Base-by-base conservation (phyloP, 2,113 vertebrate genomes). In the Phrynosoma platyrhinos region DNA sequence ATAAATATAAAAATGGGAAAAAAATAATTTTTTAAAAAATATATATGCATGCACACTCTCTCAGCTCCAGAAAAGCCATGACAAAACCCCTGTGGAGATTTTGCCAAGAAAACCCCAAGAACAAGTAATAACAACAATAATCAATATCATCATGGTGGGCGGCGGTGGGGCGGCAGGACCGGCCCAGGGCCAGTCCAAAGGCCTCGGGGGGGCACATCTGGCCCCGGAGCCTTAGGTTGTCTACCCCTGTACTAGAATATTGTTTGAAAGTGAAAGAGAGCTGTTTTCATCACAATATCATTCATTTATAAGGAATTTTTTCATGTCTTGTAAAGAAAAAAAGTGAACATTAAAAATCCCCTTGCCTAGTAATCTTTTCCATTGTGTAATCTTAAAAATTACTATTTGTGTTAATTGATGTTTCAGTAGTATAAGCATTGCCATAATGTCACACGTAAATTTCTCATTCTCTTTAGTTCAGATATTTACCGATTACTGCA, bases 401-500 rank as follows among this genome's bases (percentile, higher is more conserved):
- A 86, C 7, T 66, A 40, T 9, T 53, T 5, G 20, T 53, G 7
- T 71, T 66, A 53, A 18, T 71, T 27, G n/a, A 55, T 53, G 47
- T 32, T 69, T 71, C 30, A 79, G 25, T 53, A 30, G 42, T 78
- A 30, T 52, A 14, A 78, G 2, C 25, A 78, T 30, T 25, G 25
- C 42, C 32, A 62, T 80, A n/a, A 58, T 55, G 68, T 79, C 30
- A 64, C 47, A 36, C 25, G 27, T 55, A 81, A 42, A 55, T 83
- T 78, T 82, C 42, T 36, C 69, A 2, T 93, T 92, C 87, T 79
- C 88, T 96, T 68, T 94, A 99, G 98, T 95, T 79, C 95, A 95
- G 21, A 95, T 98, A 91, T 98, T 98, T 95, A 91, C 95, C 87
- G 95, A 95, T 14, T 99, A 98, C 91, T 99, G 98, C 93, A 95